These are phyloP conservation scores for Acanthisitta chloris DNA, from an alignment of 2,113 vertebrate species.

Conservation along the genomic window DNA sequence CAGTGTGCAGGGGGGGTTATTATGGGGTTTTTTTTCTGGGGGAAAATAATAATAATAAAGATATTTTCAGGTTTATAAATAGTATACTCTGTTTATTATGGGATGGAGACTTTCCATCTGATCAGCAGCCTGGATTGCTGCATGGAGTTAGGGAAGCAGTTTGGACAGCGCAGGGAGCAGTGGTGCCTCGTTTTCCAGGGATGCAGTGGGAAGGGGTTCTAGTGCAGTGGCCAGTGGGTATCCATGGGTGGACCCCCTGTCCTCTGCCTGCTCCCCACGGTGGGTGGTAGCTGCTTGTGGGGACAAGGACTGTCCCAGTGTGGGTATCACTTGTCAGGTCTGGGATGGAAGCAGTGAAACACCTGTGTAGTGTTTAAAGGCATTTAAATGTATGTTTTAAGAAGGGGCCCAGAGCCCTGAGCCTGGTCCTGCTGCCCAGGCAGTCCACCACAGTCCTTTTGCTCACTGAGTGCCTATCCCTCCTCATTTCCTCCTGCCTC, in stretches of 20 bases:
- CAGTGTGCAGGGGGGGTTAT: neutral
- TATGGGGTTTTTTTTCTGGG: neutral
- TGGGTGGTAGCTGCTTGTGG: accelerated
- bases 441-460: accelerated
- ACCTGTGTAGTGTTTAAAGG: neutral
- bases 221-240: neutral
- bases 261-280: neutral
- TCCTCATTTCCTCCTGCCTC: neutral
- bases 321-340: neutral
- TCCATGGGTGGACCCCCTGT: accelerated
- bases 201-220: neutral
- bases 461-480: neutral
- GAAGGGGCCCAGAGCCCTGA: neutral
- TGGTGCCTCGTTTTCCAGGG: neutral
- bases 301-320: neutral
- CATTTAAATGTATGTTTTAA: neutral
- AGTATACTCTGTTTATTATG: slow-evolving; percentile 54
- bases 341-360: accelerated
- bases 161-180: neutral
- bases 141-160: neutral
- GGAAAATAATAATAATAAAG: slow-evolving; percentile 69
- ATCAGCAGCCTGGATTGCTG: neutral
- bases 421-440: accelerated
- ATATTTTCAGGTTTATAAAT: slow-evolving; percentile 71
- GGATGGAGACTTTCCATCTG: slow-evolving; percentile 51